Conservation (phyloP, 2,888 invertebrate species). For the Dryadula phaetusa region DNA sequence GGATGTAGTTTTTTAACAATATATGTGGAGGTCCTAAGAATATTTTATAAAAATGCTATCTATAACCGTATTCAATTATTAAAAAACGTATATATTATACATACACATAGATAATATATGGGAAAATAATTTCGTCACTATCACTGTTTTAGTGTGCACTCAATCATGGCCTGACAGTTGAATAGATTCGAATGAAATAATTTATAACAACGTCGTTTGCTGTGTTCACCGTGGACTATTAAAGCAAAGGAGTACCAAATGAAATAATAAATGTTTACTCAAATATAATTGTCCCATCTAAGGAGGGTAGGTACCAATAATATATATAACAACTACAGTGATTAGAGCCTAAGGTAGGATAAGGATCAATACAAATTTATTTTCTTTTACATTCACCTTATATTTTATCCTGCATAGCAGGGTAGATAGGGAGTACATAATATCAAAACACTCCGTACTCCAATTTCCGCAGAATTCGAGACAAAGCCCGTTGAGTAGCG, state of each 20-base stretch:
- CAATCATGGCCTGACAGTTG: conserved; percentile 22
- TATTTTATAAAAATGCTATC: conserved; percentile 18
- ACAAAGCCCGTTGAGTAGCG: too few species aligned
- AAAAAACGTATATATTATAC: background rate
- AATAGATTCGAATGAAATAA: conserved; percentile 20
- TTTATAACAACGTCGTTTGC: conserved; percentile 1
- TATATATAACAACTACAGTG: too few species aligned
- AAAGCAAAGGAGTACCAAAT: background rate
- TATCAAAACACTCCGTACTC: too few species aligned
- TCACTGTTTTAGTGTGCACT: conserved; percentile 21
- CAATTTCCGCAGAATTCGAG: too few species aligned
- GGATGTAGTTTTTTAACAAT: conserved; percentile 23
- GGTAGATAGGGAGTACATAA: too few species aligned
- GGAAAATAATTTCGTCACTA: conserved; percentile 14
- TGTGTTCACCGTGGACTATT: background rate
- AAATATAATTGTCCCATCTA: background rate
- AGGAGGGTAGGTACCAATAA: background rate
- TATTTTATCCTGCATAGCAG: too few species aligned
- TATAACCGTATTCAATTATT: background rate
- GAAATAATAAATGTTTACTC: background rate
- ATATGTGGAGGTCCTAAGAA: conserved; percentile 20
- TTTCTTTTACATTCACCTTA: too few species aligned
- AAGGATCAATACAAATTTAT: too few species aligned
- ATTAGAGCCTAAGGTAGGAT: too few species aligned
- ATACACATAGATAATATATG: conserved; percentile 1